Evolutionary conservation across 2,797 vertebrate species (phyloP).

Genomic region (Chelmon rostratus): DNA sequence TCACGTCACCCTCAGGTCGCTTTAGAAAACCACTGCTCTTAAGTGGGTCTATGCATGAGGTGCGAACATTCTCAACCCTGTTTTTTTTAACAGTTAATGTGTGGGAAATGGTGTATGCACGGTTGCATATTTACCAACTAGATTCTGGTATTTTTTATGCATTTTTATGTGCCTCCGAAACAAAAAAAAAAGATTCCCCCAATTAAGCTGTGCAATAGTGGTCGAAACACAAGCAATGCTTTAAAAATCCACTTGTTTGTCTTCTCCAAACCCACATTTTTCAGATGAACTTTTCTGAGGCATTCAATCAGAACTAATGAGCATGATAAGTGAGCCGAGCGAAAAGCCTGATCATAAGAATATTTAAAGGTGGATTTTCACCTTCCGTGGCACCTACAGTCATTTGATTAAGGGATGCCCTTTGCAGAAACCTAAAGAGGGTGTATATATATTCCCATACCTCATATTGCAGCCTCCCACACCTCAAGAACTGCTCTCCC

Average conservation of each 20-base stretch:
- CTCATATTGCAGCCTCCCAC: conserved; percentile 66
- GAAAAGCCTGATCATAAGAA: conserved; percentile 10
- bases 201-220: background rate
- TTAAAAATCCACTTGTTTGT: background rate
- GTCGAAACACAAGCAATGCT: background rate
- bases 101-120: too few species aligned
- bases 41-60: too few species aligned
- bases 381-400: conserved; percentile 15
- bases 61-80: too few species aligned
- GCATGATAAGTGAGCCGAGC: background rate
- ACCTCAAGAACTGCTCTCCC: conserved; percentile 42
- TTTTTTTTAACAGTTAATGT: too few species aligned
- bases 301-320: conserved; percentile 26
- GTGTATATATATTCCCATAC: conserved; percentile 53
- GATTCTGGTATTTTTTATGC: too few species aligned
- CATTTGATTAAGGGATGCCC: conserved; percentile 70
- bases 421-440: conserved; percentile 62
- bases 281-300: conserved; percentile 4
- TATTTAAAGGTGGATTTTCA: conserved; percentile 46
- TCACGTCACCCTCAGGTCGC: too few species aligned
- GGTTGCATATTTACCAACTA: too few species aligned
- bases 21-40: too few species aligned
- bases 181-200: background rate
- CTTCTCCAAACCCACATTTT: conserved; percentile 3
- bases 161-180: background rate